These are phyloP conservation scores for Drosophila nebulosa DNA, from an alignment of 1,140 invertebrate genomes.

Conservation along the genomic window DNA sequence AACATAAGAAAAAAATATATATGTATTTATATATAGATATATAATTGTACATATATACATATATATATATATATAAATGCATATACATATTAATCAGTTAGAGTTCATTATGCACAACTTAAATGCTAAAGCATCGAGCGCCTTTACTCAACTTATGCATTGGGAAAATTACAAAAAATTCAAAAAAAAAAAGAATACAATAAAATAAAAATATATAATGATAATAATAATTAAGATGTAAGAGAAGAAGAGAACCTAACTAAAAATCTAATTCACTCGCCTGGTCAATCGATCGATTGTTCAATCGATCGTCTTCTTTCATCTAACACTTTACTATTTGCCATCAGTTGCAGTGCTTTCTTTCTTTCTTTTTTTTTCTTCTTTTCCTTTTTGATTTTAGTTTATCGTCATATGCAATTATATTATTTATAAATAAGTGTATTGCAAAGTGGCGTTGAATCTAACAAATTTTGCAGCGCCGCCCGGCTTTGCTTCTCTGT, in stretches of 20 bases:
- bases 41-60: not conserved
- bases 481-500: slow-evolving; percentile 56
- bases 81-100: slow-evolving; percentile 19
- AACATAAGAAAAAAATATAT: slow-evolving; percentile 44
- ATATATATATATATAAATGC: not conserved
- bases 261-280: slow-evolving; percentile 61
- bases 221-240: not conserved
- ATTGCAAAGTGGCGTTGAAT: slow-evolving; percentile 67
- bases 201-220: slow-evolving; percentile 9
- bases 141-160: slow-evolving; percentile 7
- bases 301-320: not conserved
- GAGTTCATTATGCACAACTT: slow-evolving; percentile 43
- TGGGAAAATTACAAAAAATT: slow-evolving; percentile 24
- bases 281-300: slow-evolving; percentile 14
- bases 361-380: too few relatives aligned
- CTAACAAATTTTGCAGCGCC: slow-evolving; percentile 45
- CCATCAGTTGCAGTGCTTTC: slow-evolving; percentile 28
- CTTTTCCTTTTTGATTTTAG: slow-evolving; percentile 64
- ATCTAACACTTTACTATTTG: not conserved
- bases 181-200: slow-evolving; percentile 25
- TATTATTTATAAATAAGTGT: slow-evolving; percentile 70
- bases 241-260: slow-evolving; percentile 32
- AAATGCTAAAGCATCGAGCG: slow-evolving; percentile 44
- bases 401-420: slow-evolving; percentile 34
- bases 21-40: not conserved